Evolutionary conservation across 2,888 invertebrate species (phyloP).

Genomic region (Sisyra terminalis): DNA sequence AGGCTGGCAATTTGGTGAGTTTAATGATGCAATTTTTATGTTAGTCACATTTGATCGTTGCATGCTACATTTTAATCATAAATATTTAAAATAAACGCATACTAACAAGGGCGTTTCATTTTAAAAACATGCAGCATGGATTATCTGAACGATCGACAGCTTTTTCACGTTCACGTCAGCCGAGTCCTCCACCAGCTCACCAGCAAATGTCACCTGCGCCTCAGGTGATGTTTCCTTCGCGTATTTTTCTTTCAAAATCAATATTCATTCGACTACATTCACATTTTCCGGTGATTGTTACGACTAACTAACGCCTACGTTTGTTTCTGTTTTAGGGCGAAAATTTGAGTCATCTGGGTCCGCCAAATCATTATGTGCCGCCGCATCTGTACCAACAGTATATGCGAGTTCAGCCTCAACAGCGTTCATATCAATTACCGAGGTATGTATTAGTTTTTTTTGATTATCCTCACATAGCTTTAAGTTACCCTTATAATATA

Average conservation of each 20-base stretch:
- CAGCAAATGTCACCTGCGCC: constrained; percentile 60
- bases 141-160: constrained; percentile 31
- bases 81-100: not conserved
- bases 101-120: constrained; percentile 1
- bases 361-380: constrained; percentile 33
- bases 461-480: too few relatives aligned
- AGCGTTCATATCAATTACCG: constrained; percentile 21
- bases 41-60: constrained; percentile 1
- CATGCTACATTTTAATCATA: not conserved
- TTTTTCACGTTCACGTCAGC: constrained; percentile 25
- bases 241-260: constrained; percentile 2
- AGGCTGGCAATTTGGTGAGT: constrained; percentile 52
- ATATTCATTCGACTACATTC: not conserved
- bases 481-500: too few relatives aligned
- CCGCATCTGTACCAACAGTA: constrained; percentile 36
- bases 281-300: constrained; percentile 12
- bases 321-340: constrained; percentile 15
- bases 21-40: constrained; percentile 1
- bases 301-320: not conserved
- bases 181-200: constrained; percentile 74
- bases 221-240: constrained; percentile 33
- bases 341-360: constrained; percentile 10
- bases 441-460: constrained; percentile 17
- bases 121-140: constrained; percentile 36
- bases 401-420: constrained; percentile 29